Conservation (phyloP, 1,140 invertebrate species). For the Drosophila ironensis region DNA sequence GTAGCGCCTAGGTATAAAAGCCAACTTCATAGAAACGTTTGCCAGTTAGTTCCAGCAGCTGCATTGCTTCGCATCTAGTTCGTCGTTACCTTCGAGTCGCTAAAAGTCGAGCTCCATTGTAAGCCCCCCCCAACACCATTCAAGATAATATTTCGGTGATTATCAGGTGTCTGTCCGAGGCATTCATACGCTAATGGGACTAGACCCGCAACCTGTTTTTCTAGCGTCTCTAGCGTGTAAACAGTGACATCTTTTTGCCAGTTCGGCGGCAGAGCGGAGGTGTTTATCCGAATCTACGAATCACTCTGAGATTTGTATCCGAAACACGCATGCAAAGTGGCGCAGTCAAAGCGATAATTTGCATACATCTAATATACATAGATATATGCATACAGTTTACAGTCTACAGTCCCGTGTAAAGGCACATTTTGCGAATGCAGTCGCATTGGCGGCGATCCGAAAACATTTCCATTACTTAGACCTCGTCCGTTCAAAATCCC, state of each 20-base stretch:
- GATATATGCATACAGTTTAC: too few relatives aligned
- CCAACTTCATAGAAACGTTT: slow-evolving; percentile 61
- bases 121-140: slow-evolving; percentile 23
- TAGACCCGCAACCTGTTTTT: slow-evolving; percentile 26
- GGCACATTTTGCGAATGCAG: slow-evolving; percentile 28
- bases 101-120: slow-evolving; percentile 40
- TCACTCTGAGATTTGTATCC: slow-evolving; percentile 6
- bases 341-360: slow-evolving; percentile 18
- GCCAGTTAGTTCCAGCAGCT: slow-evolving; percentile 68
- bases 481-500: slow-evolving; percentile 2
- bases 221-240: slow-evolving; percentile 27
- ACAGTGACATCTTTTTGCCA: slow-evolving; percentile 31
- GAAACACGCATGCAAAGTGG: slow-evolving; percentile 33
- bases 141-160: slow-evolving; percentile 5
- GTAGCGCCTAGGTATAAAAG: slow-evolving; percentile 63
- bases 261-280: neutral
- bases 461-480: slow-evolving; percentile 30
- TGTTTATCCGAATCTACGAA: neutral
- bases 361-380: slow-evolving; percentile 7
- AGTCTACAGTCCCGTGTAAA: neutral
- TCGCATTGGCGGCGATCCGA: neutral
- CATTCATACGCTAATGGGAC: slow-evolving; percentile 22
- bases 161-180: neutral
- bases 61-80: slow-evolving; percentile 56
- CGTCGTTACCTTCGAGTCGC: slow-evolving; percentile 2